A percentile compares a stretch with the other conserved stretches of the same genome.
Conservation (phyloP, 2,888 invertebrate genomes). For the Aquatica leii region DNA sequence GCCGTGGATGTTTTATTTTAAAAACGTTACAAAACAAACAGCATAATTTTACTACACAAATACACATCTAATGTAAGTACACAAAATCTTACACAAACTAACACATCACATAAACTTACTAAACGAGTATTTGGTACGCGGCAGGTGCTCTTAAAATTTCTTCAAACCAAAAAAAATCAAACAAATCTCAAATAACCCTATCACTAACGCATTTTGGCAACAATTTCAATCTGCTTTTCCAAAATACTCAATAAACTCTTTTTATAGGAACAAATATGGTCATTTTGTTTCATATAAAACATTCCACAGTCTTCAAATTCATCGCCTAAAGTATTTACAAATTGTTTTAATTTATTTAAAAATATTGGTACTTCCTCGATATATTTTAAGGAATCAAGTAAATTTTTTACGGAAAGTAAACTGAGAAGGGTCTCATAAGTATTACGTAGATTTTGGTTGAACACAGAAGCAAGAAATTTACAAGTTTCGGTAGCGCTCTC, state of each 20-base stretch:
- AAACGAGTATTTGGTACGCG: too few species aligned
- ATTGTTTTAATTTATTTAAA: slow-evolving; percentile 37
- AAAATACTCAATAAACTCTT: slow-evolving; percentile 16
- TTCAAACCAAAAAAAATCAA: slow-evolving; percentile 4
- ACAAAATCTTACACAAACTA: too few species aligned
- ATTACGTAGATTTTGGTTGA: slow-evolving; percentile 7
- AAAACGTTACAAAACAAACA: too few species aligned
- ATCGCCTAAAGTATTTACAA: slow-evolving; percentile 29
- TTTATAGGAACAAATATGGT: slow-evolving; percentile 37
- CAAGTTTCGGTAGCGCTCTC: slow-evolving; percentile 40
- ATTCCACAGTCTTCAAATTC: slow-evolving; percentile 33
- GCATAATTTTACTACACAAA: too few species aligned
- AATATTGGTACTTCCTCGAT: slow-evolving; percentile 29
- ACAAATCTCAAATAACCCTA: background rate
- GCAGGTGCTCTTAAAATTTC: background rate
- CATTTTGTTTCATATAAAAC: slow-evolving; percentile 45
- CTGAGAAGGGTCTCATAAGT: background rate
- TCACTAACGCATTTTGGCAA: slow-evolving; percentile 7
- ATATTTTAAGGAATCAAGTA: slow-evolving; percentile 34
- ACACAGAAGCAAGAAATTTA: slow-evolving; percentile 37
- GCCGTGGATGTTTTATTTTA: too few species aligned
- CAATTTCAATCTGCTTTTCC: slow-evolving; percentile 14
- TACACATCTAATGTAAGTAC: too few species aligned
- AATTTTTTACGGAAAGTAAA: slow-evolving; percentile 40
- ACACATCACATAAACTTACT: too few species aligned